Evolutionary conservation across 2,113 vertebrate genomes (phyloP).

Genomic region (Melospiza georgiana): DNA sequence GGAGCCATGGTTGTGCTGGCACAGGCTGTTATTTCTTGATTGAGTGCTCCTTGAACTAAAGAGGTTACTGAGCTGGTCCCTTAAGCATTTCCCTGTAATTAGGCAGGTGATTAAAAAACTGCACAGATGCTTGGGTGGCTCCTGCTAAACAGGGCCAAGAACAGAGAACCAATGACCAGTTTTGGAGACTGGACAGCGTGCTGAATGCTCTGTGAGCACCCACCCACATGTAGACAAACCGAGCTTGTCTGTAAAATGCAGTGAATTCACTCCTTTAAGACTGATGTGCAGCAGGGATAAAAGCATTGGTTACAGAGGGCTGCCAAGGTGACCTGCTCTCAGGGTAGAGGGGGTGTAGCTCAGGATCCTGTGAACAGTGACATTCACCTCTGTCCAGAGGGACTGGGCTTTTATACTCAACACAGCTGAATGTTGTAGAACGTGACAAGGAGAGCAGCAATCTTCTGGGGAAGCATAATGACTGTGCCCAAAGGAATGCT

Average conservation of each 20-base stretch:
- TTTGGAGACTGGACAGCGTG: neutral
- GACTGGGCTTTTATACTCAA: neutral
- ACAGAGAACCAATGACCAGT: neutral
- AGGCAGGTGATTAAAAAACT: neutral
- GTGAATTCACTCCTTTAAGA: neutral
- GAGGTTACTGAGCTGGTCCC: neutral
- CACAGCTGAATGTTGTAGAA: neutral
- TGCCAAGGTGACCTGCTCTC: neutral
- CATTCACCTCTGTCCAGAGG: neutral
- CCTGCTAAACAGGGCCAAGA: neutral
- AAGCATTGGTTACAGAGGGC: neutral
- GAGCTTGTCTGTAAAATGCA: neutral
- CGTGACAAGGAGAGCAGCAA: neutral
- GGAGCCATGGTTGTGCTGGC: neutral
- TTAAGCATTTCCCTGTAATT: neutral
- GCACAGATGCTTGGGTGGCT: neutral
- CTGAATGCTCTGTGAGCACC: neutral
- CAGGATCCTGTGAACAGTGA: neutral
- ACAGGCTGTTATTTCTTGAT: neutral
- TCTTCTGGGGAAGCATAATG: neutral
- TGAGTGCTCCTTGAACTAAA: neutral
- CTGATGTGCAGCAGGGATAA: neutral
- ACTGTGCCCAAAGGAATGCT: neutral
- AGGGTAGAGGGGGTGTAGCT: neutral
- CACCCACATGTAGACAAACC: fast-evolving